Conservation (phyloP, 2,797 vertebrate species). For the Malacoraja senta region DNA sequence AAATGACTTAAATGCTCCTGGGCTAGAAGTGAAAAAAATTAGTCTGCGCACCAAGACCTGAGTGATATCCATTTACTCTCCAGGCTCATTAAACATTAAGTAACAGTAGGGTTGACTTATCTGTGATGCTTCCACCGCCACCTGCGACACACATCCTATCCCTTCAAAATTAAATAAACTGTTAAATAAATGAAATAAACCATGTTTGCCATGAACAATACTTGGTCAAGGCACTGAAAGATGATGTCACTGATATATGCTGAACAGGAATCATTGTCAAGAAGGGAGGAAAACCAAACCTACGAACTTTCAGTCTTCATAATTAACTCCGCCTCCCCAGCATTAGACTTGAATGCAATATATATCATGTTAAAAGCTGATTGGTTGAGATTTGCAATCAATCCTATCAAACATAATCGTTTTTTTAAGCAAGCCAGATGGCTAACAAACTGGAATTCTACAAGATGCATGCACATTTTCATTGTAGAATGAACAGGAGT, state of each 20-base stretch:
- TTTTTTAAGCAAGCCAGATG: background rate
- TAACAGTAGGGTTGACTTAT: background rate
- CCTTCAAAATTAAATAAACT: background rate
- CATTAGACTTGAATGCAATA: background rate
- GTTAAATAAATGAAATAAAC: background rate
- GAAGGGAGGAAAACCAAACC: background rate
- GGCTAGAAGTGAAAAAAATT: background rate
- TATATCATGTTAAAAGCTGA: background rate
- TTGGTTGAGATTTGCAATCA: background rate
- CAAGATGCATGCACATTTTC: background rate
- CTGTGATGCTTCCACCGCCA: background rate
- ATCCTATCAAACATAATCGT: background rate
- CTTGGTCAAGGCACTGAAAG: background rate
- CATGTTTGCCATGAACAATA: background rate
- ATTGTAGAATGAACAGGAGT: background rate
- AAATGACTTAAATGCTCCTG: background rate
- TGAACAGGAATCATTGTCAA: background rate
- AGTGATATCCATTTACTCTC: background rate
- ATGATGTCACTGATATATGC: background rate
- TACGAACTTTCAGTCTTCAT: background rate
- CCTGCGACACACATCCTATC: too few species aligned
- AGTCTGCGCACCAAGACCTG: background rate
- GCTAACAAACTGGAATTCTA: background rate
- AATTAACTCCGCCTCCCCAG: background rate
- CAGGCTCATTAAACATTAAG: background rate